Base-by-base conservation (phyloP, 2,113 vertebrate genomes). In the Takifugu bimaculatus region DNA sequence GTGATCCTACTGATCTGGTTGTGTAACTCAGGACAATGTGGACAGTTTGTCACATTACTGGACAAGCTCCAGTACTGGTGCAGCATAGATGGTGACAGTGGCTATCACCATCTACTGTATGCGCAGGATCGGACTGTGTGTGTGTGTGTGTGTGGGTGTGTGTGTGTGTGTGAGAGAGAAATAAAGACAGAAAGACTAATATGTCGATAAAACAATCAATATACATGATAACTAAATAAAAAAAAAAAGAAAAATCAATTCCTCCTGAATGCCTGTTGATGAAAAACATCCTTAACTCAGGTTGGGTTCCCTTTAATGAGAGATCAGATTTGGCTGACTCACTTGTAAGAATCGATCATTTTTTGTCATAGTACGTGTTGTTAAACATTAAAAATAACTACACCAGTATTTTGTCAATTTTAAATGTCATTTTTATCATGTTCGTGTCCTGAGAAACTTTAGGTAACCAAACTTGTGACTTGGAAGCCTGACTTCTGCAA, bases 11-110 rank as follows among this genome's bases (percentile, higher is more conserved):
- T 51, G 77, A 60, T 57, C 65, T 63, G 68, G 28, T 74, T 57
- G 44, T 74, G 63, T 79, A 60, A 76, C 67, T 67, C 57, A 69
- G 13, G 45, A 48, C 45, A n/a, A 13, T n/a, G 45, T n/a, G 45
- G n/a, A 54, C 64, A 6, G 48, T 53, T 57, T 47, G 63, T 69
- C 25, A 35, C 65, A 62, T 75, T 74, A 64, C 82, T 84, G 80
- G 63, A 68, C 20, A 20, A 20, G 20, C 20, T 20, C 35, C 39
- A 57, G 26, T 28, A 44, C 54, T 4, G 50, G 54, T 61, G 59
- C 59, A 50, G 42, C 63, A 68, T 60, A 75, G 68, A 66, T 25
- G 63, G 63, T 43, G 57, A 74, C 54, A 60, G 10, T 49, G 56
- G 58, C 52, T 52, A 71, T 79, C 68, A 75, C 12, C 54, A 20